A percentile compares a stretch with the other conserved stretches of the same genome.
These are phyloP conservation scores for Phymanthus crucifer DNA, from an alignment of 92 coral and sea anemone species.

Conservation along the genomic window DNA sequence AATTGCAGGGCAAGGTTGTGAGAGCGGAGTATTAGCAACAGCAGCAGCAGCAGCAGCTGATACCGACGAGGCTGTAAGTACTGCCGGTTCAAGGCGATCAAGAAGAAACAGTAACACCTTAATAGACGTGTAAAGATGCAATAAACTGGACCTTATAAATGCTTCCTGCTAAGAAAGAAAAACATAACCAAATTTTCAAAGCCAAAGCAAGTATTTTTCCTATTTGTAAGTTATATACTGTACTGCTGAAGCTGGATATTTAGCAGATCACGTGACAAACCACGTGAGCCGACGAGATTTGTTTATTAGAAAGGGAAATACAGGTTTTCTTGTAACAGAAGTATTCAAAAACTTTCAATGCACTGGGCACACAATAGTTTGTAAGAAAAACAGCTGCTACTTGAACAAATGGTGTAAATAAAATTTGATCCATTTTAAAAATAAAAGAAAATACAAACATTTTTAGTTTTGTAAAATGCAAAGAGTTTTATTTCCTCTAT, in stretches of 20 bases:
- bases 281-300: not conserved
- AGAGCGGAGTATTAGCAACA: not conserved
- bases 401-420: too few species aligned
- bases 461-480: too few species aligned
- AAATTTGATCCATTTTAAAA: too few species aligned
- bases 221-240: not conserved
- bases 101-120: slow-evolving; percentile 23
- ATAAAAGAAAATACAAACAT: too few species aligned
- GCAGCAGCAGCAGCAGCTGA: slow-evolving; percentile 10
- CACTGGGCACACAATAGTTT: too few species aligned
- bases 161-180: not conserved
- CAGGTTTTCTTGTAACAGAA: too few species aligned
- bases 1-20: slow-evolving; percentile 21
- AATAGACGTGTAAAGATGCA: slow-evolving; percentile 11
- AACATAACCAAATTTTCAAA: not conserved
- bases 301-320: too few species aligned
- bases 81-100: slow-evolving; percentile 27
- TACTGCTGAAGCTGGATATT: not conserved
- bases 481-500: too few species aligned
- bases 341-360: too few species aligned
- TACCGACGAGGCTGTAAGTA: slow-evolving; percentile 18
- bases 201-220: not conserved
- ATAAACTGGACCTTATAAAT: not conserved
- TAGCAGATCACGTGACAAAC: slow-evolving; percentile 1
- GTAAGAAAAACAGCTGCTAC: too few species aligned